Percentiles rank a stretch among this genome's conserved stretches.
phyloP scores from a whole-genome alignment of 2,797 vertebrate species.

The Synaphobranchus kaupii region DNA sequence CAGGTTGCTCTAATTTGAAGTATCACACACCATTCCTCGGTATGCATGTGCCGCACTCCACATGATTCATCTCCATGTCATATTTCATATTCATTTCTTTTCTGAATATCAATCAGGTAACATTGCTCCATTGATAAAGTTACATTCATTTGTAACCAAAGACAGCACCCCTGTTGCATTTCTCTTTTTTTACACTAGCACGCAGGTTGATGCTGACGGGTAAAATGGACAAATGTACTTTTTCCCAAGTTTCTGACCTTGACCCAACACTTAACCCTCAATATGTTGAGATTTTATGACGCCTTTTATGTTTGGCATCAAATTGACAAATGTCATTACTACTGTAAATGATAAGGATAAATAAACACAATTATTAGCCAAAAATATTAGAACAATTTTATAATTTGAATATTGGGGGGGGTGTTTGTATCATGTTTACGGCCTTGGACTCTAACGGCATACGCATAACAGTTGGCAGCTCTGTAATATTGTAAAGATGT shows the following conservation, averaged over 20 bases:
- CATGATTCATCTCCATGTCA: constrained; percentile 71
- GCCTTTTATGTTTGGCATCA: too few relatives aligned
- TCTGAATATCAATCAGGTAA: constrained; percentile 53
- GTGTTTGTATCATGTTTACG: too few relatives aligned
- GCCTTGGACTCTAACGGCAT: too few relatives aligned
- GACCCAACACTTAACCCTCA: too few relatives aligned
- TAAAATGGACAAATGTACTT: not conserved
- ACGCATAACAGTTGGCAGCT: too few relatives aligned
- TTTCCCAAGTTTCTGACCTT: not conserved
- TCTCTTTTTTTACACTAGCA: not conserved
- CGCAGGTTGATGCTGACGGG: not conserved
- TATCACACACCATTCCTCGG: not conserved
- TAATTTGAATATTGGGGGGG: too few relatives aligned
- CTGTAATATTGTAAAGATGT: too few relatives aligned
- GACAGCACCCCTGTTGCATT: not conserved
- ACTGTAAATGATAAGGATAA: too few relatives aligned
- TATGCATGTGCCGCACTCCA: constrained; percentile 45
- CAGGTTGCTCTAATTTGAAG: constrained; percentile 37
- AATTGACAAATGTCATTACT: too few relatives aligned
- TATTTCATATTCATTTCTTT: constrained; percentile 69
- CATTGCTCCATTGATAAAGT: not conserved
- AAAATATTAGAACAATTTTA: too few relatives aligned
- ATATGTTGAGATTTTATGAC: too few relatives aligned
- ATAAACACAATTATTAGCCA: too few relatives aligned
- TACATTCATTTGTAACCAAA: not conserved